Evolutionary conservation across 2,888 invertebrate genomes (phyloP), one percentile per base, ranked within the genome.

Genomic region (Globia sparganii): DNA sequence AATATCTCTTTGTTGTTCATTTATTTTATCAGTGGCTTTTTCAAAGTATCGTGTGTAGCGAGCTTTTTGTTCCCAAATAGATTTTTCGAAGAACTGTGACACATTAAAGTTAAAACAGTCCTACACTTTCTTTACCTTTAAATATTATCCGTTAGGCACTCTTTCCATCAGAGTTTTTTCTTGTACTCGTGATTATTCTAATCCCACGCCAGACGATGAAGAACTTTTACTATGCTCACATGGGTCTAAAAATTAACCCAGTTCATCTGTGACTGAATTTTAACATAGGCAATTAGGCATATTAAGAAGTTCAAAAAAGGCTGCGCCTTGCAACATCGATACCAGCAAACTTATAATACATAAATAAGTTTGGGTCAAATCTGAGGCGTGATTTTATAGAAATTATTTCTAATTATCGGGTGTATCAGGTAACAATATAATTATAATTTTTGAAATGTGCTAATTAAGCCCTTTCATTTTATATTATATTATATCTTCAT

Each of bases 1-100:
- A 84, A 71, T 11, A 72, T 21, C 13, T 72, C 62, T 72, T 72
- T 78, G 72, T 86, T 72, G 74, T 84, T 75, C 5, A n/a, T 59
- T 64, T 40, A 69, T 21, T 78, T 71, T 13, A 28, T 65, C 58
- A 18, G 28, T 40, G 46, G 9, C 31, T 83, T 74, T 74, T 66
- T 25, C 21, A 15, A 56, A 34, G 40, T n/a, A 25, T 56, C 11
- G 31, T 34, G 59, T 11, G 34, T 6, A n/a, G 4, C 25, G 13
- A 56, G 43, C 34, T 78, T 75, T 56, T 64, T 56, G 28, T 9
- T 53, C 4, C 15, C 21, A 46, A 37, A 37, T 18, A n/a, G 13
- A 21, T 25, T 0, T 61, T 61, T 75, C 61, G 5, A 18, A 40
- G 40, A 31, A 49, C 6, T 18, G 18, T 2, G 11, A 25, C 46